phyloP scores from a whole-genome alignment of 2,888 invertebrate genomes.

The Coremacera marginata region DNA sequence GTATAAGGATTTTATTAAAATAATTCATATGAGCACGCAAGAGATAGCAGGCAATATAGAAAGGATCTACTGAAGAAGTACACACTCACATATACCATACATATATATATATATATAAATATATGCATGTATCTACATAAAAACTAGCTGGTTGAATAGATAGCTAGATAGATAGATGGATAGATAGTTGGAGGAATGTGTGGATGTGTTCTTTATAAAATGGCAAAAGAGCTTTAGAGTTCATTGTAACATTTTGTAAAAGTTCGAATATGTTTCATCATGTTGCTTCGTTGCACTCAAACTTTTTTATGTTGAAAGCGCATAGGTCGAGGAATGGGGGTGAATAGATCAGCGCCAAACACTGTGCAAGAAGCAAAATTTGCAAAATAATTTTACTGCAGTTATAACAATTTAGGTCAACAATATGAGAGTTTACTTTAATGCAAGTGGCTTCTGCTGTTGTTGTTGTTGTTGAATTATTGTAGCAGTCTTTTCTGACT shows the following conservation, averaged over 20 bases:
- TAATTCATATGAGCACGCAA: conserved; percentile 1
- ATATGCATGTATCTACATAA: not conserved
- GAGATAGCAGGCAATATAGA: not conserved
- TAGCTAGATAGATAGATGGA: not conserved
- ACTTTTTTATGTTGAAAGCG: not conserved
- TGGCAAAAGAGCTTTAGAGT: conserved; percentile 8
- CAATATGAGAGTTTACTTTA: not conserved
- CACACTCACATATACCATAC: too few species aligned
- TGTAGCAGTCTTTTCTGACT: not conserved
- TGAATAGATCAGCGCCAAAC: not conserved
- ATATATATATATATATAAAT: not conserved
- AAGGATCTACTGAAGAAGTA: too few species aligned
- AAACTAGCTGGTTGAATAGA: not conserved
- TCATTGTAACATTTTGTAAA: conserved; percentile 10
- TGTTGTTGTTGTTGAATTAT: not conserved
- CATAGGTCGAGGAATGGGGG: not conserved
- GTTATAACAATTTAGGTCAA: not conserved
- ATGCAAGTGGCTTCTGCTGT: not conserved
- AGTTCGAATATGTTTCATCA: conserved; percentile 8
- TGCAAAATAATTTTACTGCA: conserved; percentile 14
- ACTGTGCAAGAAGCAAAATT: not conserved
- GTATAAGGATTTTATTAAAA: conserved; percentile 9
- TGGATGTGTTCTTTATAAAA: not conserved
- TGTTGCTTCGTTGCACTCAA: not conserved
- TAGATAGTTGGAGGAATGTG: not conserved